These are phyloP conservation scores for Synanthedon vespiformis DNA, from an alignment of 2,888 invertebrate species.

Conservation along the genomic window DNA sequence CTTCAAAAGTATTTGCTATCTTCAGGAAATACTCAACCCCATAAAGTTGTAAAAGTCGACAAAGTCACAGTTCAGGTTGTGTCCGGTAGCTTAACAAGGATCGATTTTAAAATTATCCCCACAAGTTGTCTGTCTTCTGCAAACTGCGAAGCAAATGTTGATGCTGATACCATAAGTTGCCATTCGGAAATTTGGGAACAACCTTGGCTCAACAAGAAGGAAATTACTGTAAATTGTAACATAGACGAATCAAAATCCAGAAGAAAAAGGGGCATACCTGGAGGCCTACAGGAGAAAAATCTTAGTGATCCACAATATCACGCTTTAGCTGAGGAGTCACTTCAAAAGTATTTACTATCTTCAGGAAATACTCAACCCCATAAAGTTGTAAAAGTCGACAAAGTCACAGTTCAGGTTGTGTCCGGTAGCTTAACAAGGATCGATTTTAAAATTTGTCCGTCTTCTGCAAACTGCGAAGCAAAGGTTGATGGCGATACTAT, in stretches of 20 bases:
- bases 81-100: conserved; percentile 50
- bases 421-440: conserved; percentile 58
- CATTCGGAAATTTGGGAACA: conserved; percentile 38
- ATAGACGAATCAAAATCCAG: conserved; percentile 6
- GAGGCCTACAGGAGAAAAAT: conserved; percentile 9
- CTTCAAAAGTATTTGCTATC: conserved; percentile 14
- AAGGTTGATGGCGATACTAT: conserved; percentile 1
- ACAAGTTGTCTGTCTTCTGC: conserved; percentile 36
- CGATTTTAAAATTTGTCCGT: conserved; percentile 24
- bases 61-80: conserved; percentile 35
- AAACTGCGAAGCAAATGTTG: background rate
- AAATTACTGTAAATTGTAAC: conserved; percentile 17
- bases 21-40: conserved; percentile 5
- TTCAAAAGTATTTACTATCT: conserved; percentile 12
- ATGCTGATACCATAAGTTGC: background rate
- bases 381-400: conserved; percentile 27
- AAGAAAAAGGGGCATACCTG: conserved; percentile 5
- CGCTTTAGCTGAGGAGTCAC: conserved; percentile 14
- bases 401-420: conserved; percentile 51
- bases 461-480: background rate
- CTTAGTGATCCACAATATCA: conserved; percentile 13
- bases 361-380: conserved; percentile 7
- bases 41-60: conserved; percentile 17
- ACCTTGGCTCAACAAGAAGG: conserved; percentile 44
- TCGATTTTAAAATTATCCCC: conserved; percentile 28